Percentiles rank a stretch among this genome's conserved stretches.
These are phyloP conservation scores for Ailurus styani DNA, from an alignment of 2,113 vertebrate genomes.

Conservation along the genomic window DNA sequence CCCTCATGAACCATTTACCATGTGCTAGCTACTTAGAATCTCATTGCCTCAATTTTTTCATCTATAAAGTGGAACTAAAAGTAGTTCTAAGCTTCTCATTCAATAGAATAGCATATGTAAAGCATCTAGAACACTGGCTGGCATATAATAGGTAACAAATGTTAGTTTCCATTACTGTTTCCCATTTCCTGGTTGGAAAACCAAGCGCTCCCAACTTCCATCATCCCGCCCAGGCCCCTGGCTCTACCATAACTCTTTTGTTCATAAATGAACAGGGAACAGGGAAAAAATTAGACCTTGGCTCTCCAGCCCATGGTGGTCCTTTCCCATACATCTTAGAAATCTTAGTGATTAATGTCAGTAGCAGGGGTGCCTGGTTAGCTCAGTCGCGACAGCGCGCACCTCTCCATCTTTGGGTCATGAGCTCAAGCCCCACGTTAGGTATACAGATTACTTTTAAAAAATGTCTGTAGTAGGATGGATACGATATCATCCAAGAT, in stretches of 20 bases:
- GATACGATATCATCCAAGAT: background rate
- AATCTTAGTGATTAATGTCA: background rate
- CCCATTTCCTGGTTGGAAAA: background rate
- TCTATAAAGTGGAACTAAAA: slow-evolving; percentile 17
- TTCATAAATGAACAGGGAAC: background rate
- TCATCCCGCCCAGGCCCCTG: background rate
- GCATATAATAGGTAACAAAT: background rate
- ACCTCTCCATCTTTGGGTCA: background rate
- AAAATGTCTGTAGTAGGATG: background rate
- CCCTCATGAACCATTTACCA: background rate
- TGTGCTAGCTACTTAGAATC: background rate
- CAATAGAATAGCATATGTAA: background rate
- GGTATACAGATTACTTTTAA: background rate
- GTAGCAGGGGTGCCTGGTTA: background rate
- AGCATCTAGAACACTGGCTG: background rate
- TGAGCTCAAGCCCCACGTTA: background rate
- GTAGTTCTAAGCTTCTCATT: slow-evolving; percentile 1
- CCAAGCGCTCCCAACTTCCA: background rate
- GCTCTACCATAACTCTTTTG: background rate
- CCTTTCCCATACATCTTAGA: background rate
- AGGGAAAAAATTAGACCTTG: background rate
- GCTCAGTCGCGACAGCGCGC: too few species aligned
- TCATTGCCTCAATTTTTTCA: background rate
- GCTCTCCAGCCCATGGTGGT: background rate
- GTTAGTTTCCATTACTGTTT: background rate